Percentiles rank a stretch among this genome's conserved stretches.
Conservation (phyloP, 2,113 vertebrate genomes). For the Chaetodon trifascialis region DNA sequence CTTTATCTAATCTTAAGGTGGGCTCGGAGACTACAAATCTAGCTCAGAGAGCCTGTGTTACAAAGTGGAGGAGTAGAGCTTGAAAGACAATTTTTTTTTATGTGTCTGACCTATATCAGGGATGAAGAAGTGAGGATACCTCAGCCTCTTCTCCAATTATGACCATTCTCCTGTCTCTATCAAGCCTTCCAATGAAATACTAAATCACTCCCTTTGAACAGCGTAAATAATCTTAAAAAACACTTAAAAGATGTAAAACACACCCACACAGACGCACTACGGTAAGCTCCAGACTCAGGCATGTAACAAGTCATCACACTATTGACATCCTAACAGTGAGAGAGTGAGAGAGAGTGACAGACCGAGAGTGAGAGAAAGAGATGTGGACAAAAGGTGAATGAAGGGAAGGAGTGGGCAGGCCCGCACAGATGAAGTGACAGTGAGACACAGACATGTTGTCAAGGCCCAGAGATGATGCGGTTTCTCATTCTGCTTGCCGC, state of each 20-base stretch:
- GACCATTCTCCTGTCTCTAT: background rate
- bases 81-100: background rate
- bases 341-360: constrained; percentile 13
- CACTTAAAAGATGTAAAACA: background rate
- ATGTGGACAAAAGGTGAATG: constrained; percentile 17
- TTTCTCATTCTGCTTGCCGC: constrained; percentile 50
- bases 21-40: background rate
- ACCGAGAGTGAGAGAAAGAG: constrained; percentile 14
- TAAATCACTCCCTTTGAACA: background rate
- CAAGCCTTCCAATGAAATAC: background rate
- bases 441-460: constrained; percentile 44
- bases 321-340: constrained; percentile 5
- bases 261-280: background rate
- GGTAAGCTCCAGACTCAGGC: constrained; percentile 8
- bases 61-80: background rate
- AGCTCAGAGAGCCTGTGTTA: background rate
- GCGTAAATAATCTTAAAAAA: background rate
- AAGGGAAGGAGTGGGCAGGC: constrained; percentile 31
- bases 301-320: constrained; percentile 1
- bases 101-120: background rate
- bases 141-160: background rate
- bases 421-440: constrained; percentile 49
- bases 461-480: constrained; percentile 19
- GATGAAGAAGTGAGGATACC: background rate
- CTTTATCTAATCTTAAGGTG: background rate